Conservation (phyloP, 2,888 invertebrate species). For the Cantharis nigra region DNA sequence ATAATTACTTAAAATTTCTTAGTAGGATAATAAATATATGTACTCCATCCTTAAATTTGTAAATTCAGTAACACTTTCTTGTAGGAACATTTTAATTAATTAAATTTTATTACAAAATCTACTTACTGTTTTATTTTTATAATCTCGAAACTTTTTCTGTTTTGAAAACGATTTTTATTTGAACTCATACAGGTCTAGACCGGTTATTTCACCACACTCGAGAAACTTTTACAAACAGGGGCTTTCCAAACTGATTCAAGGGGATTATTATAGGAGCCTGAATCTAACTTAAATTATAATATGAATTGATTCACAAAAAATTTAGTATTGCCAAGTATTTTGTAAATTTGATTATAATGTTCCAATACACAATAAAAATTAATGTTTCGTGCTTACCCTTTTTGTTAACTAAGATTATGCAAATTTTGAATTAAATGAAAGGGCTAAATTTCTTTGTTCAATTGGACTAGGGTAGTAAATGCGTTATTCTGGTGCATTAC, state of each 20-base stretch:
- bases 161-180: background rate
- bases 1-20: conserved; percentile 14
- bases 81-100: conserved; percentile 50
- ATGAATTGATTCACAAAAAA: background rate
- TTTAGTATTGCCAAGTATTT: background rate
- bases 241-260: background rate
- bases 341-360: background rate
- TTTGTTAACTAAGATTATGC: background rate
- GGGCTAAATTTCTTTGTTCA: background rate
- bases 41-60: conserved; percentile 41
- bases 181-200: background rate
- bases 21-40: conserved; percentile 23
- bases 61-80: conserved; percentile 41
- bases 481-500: background rate
- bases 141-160: background rate
- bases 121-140: background rate
- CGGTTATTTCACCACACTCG: background rate
- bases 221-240: background rate
- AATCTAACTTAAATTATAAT: background rate
- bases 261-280: background rate
- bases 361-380: background rate
- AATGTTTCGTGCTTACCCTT: background rate
- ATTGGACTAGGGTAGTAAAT: background rate
- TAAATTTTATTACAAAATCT: conserved; percentile 50
- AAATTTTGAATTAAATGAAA: background rate